Evolutionary conservation across 2,888 invertebrate species (phyloP).

Genomic region (Bruchidius siliquastri): DNA sequence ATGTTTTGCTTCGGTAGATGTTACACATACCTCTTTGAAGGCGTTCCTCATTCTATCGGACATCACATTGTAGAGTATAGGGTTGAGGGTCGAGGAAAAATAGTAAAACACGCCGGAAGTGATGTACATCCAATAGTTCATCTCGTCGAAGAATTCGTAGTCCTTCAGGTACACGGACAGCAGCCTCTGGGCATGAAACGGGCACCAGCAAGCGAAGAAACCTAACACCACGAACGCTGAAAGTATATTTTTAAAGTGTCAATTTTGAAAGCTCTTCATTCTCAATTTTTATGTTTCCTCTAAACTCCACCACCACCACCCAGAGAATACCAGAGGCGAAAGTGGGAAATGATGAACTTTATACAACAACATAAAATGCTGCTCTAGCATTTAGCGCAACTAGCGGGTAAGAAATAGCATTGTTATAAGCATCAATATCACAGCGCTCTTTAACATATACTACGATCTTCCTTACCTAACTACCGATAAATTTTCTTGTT

Average conservation of each 20-base stretch:
- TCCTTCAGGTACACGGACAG: slow-evolving; percentile 71
- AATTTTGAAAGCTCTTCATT: background rate
- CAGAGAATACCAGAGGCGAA: too few species aligned
- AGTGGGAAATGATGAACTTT: too few species aligned
- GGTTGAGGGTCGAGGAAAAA: slow-evolving; percentile 74
- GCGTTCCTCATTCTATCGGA: slow-evolving; percentile 68
- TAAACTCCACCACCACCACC: too few species aligned
- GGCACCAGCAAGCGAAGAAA: slow-evolving; percentile 95
- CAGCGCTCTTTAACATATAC: too few species aligned
- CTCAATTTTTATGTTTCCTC: background rate
- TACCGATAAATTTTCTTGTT: too few species aligned
- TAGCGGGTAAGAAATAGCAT: too few species aligned
- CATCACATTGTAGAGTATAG: slow-evolving; percentile 84
- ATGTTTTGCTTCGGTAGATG: too few species aligned
- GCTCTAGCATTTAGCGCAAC: too few species aligned
- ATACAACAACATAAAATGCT: too few species aligned
- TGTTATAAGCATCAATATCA: too few species aligned
- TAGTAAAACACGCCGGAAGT: slow-evolving; percentile 79
- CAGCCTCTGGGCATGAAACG: slow-evolving; percentile 88
- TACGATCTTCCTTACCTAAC: too few species aligned
- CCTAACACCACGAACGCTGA: slow-evolving; percentile 88
- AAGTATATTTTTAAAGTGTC: slow-evolving; percentile 32
- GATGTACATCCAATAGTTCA: slow-evolving; percentile 76
- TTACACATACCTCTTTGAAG: slow-evolving; percentile 59
- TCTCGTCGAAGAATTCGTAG: slow-evolving; percentile 57